Conservation (phyloP, 2,797 vertebrate species). For the Tenualosa thibaudeaui region DNA sequence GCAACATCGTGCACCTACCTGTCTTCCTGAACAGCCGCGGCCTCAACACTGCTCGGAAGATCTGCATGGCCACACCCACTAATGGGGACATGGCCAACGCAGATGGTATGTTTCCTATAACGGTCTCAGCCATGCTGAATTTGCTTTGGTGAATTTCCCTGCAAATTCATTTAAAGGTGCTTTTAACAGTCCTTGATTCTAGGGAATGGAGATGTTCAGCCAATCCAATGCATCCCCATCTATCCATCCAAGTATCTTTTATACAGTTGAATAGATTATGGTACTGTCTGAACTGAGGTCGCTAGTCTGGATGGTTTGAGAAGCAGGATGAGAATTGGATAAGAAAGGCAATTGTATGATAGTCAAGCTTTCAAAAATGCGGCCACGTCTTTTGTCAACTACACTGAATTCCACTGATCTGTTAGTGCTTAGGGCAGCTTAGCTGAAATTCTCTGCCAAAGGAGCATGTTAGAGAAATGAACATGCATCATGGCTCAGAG, state of each 20-base stretch:
- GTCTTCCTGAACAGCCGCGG: slow-evolving; percentile 94
- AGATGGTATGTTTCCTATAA: slow-evolving; percentile 75
- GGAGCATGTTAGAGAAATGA: slow-evolving; percentile 1
- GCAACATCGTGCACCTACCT: slow-evolving; percentile 95
- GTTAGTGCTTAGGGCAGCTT: not conserved
- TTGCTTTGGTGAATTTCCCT: not conserved
- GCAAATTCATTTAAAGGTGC: not conserved
- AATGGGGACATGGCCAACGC: slow-evolving; percentile 82
- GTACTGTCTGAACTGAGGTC: not conserved
- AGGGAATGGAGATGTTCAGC: not conserved
- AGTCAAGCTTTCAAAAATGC: not conserved
- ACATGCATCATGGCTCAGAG: not conserved
- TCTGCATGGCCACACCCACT: slow-evolving; percentile 78
- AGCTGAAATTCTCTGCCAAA: not conserved
- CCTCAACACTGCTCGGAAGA: slow-evolving; percentile 85
- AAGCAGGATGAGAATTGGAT: not conserved
- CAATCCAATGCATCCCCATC: not conserved
- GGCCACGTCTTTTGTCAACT: not conserved
- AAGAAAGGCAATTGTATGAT: not conserved
- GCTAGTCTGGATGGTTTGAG: not conserved
- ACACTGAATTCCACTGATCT: not conserved
- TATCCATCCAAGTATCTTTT: not conserved
- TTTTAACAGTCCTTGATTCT: too few species aligned
- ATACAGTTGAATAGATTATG: not conserved
- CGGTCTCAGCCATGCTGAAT: not conserved